Conservation (phyloP, 2,888 invertebrate species). For the Poecilobothrus nobilitatus region DNA sequence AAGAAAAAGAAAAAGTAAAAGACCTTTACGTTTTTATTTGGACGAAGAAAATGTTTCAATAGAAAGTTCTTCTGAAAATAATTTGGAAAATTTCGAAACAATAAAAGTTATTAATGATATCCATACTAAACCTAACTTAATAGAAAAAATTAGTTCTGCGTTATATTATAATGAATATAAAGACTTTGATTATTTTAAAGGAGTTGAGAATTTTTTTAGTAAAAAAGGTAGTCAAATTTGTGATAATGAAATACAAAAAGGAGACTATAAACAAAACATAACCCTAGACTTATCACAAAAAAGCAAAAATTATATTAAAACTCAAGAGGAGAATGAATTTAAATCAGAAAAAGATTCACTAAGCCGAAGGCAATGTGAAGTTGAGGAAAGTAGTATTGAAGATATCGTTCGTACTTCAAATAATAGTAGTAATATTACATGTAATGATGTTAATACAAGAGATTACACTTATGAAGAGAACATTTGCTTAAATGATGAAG, state of each 20-base stretch:
- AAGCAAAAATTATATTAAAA: slow-evolving; percentile 12
- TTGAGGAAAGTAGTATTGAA: too few species aligned
- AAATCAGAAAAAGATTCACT: too few species aligned
- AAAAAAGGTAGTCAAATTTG: slow-evolving; percentile 21
- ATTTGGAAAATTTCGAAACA: slow-evolving; percentile 40
- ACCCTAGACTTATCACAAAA: slow-evolving; percentile 24
- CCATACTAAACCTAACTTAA: slow-evolving; percentile 12
- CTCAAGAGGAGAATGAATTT: slow-evolving; percentile 15
- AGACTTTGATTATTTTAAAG: too few species aligned
- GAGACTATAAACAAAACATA: background rate
- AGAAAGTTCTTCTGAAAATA: slow-evolving; percentile 38
- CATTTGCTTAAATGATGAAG: slow-evolving; percentile 60
- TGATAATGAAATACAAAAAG: slow-evolving; percentile 34
- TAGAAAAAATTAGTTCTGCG: slow-evolving; percentile 20
- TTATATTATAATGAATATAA: slow-evolving; percentile 27
- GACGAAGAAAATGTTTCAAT: slow-evolving; percentile 39
- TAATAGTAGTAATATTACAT: background rate
- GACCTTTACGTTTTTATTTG: slow-evolving; percentile 71
- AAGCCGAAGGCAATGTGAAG: too few species aligned
- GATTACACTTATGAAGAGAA: slow-evolving; percentile 48
- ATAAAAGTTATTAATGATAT: slow-evolving; percentile 30
- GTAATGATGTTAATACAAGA: background rate
- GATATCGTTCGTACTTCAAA: background rate
- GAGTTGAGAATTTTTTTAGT: too few species aligned
- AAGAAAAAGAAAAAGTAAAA: slow-evolving; percentile 79